Percentiles rank a stretch among this genome's conserved stretches.
Evolutionary conservation across 2,797 vertebrate genomes (phyloP).

Genomic region (Coregonus suidteri): DNA sequence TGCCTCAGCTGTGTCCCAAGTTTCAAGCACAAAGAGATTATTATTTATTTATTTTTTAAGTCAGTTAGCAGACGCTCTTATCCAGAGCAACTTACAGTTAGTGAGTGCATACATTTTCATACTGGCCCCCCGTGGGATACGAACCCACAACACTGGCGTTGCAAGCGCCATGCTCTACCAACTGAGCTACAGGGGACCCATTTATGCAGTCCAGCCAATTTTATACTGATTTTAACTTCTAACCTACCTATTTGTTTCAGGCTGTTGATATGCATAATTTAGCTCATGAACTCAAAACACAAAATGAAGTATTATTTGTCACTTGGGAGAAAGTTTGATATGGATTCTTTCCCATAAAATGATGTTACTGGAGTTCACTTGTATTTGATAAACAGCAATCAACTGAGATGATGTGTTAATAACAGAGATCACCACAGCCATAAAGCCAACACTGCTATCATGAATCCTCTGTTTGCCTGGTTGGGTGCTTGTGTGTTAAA

Average conservation of each 20-base stretch:
- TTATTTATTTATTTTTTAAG: no score
- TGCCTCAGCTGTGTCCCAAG: constrained; percentile 19
- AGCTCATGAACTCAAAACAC: neutral
- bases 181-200: no score
- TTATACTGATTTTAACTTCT: neutral
- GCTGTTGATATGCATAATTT: neutral
- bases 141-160: no score
- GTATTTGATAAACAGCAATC: neutral
- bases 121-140: no score
- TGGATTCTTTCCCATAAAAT: neutral
- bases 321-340: neutral
- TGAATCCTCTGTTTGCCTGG: constrained; percentile 31
- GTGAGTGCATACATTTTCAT: no score
- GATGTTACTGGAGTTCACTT: neutral
- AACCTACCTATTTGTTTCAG: neutral
- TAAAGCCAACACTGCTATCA: constrained; percentile 9
- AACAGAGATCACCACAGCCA: neutral
- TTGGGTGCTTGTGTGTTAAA: constrained; percentile 40
- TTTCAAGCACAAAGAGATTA: neutral
- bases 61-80: no score
- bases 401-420: neutral
- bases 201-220: neutral
- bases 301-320: neutral
- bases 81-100: no score
- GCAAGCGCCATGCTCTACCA: no score